A percentile compares a stretch with the other conserved stretches of the same genome.
Evolutionary conservation across 2,888 invertebrate genomes (phyloP).

Genomic region (Hyppa rectilinea): DNA sequence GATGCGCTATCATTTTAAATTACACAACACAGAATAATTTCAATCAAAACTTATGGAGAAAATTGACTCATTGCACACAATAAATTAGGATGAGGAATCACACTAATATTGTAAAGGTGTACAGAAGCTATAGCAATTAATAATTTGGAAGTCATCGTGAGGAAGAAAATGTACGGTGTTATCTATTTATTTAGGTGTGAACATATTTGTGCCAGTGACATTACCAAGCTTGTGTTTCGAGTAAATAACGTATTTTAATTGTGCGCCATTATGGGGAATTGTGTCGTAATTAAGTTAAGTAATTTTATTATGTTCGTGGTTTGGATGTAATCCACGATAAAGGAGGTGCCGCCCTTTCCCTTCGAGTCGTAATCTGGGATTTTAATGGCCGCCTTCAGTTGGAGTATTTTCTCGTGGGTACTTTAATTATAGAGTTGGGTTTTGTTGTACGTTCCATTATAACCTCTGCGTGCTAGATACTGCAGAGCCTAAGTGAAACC

Average conservation of each 20-base stretch:
- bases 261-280: constrained; percentile 31
- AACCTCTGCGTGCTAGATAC: too few relatives aligned
- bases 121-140: too few relatives aligned
- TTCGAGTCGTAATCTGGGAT: neutral
- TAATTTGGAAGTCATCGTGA: neutral
- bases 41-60: neutral
- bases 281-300: constrained; percentile 37
- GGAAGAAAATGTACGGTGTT: neutral
- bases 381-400: constrained; percentile 29
- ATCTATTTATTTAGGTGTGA: neutral
- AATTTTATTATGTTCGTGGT: constrained; percentile 43
- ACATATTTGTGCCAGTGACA: neutral
- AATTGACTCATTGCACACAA: neutral
- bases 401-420: constrained; percentile 16
- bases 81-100: too few relatives aligned
- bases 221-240: constrained; percentile 25
- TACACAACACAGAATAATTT: neutral
- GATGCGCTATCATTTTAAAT: neutral
- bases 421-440: too few relatives aligned
- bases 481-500: too few relatives aligned
- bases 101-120: too few relatives aligned
- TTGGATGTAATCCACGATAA: constrained; percentile 32
- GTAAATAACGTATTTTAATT: constrained; percentile 55
- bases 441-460: too few relatives aligned
- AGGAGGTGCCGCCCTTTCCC: neutral